A percentile compares a stretch with the other conserved stretches of the same genome.
Evolutionary conservation across 2,888 invertebrate genomes (phyloP).

Genomic region (Drosophila nigritarsus): DNA sequence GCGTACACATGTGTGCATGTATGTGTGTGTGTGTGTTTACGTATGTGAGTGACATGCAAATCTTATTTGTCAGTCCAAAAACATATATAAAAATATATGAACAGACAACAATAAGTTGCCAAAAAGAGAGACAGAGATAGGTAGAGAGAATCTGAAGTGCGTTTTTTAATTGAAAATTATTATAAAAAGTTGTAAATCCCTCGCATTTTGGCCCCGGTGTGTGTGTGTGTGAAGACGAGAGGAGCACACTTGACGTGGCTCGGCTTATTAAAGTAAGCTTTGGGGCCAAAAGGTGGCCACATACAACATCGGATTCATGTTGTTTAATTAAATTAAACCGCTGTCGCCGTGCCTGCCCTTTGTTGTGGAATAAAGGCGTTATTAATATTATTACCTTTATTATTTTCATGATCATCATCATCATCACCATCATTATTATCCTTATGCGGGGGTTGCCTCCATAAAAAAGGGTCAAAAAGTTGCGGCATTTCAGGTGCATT

Average conservation of each 20-base stretch:
- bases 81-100: slow-evolving; percentile 23
- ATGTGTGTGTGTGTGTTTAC: slow-evolving; percentile 14
- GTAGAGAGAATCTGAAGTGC: slow-evolving; percentile 54
- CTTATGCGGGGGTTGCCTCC: slow-evolving; percentile 7
- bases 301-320: slow-evolving; percentile 71
- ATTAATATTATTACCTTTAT: slow-evolving; percentile 75
- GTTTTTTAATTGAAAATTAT: slow-evolving; percentile 80
- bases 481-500: slow-evolving; percentile 63
- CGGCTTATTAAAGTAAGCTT: slow-evolving; percentile 62
- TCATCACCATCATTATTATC: background rate
- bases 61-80: slow-evolving; percentile 68
- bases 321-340: slow-evolving; percentile 81
- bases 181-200: slow-evolving; percentile 79
- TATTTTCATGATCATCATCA: slow-evolving; percentile 11
- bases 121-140: background rate
- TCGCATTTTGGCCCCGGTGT: slow-evolving; percentile 46
- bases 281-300: slow-evolving; percentile 71
- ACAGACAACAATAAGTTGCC: slow-evolving; percentile 13
- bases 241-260: slow-evolving; percentile 39
- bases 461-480: slow-evolving; percentile 51
- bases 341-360: slow-evolving; percentile 56
- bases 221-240: background rate
- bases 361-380: slow-evolving; percentile 75
- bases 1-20: slow-evolving; percentile 33
- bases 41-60: slow-evolving; percentile 73